Conservation (phyloP, 2,888 invertebrate genomes). For the Caenorhabditis virilis region DNA sequence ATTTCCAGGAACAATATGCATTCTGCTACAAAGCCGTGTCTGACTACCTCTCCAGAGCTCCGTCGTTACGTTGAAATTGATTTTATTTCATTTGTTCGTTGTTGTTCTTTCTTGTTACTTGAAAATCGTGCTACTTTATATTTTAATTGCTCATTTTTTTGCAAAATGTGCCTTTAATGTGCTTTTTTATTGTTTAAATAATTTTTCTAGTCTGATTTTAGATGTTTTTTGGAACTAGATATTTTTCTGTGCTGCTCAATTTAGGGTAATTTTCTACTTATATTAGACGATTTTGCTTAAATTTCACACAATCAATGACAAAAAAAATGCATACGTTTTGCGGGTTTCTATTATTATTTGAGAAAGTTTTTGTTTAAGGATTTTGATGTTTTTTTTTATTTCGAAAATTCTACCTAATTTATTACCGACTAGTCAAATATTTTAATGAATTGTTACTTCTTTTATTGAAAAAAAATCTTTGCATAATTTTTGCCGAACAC, state of each 20-base stretch:
- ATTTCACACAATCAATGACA: too few species aligned
- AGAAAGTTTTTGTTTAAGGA: neutral
- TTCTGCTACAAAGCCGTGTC: conserved; percentile 71
- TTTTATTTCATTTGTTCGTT: too few species aligned
- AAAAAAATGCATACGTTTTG: neutral
- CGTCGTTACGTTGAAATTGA: too few species aligned
- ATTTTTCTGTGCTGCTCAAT: too few species aligned
- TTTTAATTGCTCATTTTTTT: neutral
- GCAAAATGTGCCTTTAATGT: too few species aligned
- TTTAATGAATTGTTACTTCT: neutral
- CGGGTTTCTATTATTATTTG: neutral
- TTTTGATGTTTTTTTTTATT: neutral
- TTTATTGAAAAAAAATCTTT: too few species aligned
- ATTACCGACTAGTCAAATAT: conserved; percentile 4
- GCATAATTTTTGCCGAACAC: conserved; percentile 1
- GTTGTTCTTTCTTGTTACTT: too few species aligned
- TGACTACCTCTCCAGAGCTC: too few species aligned
- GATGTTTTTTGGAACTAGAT: neutral
- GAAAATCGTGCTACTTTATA: too few species aligned
- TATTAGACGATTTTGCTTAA: too few species aligned
- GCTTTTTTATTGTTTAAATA: neutral
- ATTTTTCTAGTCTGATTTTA: neutral
- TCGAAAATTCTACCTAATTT: too few species aligned
- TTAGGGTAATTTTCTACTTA: too few species aligned
- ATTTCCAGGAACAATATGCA: conserved; percentile 71